These are phyloP conservation scores for Brienomyrus longianalis DNA, from an alignment of 2,113 vertebrate genomes.

Conservation along the genomic window DNA sequence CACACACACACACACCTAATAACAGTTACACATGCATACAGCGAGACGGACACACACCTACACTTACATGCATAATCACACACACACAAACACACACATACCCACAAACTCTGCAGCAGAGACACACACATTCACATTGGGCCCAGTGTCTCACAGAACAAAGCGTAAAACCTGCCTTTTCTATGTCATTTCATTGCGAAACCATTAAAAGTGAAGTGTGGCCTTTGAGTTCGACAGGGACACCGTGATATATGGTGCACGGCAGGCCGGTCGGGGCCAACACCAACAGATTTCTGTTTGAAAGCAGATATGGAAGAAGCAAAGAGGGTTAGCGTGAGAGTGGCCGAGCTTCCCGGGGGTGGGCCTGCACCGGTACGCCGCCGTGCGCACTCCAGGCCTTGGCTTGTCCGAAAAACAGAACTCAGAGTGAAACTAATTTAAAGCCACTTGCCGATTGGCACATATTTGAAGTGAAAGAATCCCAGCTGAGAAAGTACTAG, in stretches of 20 bases:
- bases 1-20: too few species aligned
- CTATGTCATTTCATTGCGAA: conserved; percentile 54
- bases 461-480: neutral
- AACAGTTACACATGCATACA: too few species aligned
- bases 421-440: neutral
- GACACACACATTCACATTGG: neutral
- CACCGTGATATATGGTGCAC: conserved; percentile 46
- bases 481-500: neutral
- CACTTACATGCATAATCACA: neutral
- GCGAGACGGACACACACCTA: neutral
- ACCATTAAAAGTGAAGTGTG: conserved; percentile 49
- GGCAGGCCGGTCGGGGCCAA: conserved; percentile 40
- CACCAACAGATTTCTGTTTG: conserved; percentile 49
- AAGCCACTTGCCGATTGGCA: neutral
- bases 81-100: neutral
- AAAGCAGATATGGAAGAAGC: conserved; percentile 48
- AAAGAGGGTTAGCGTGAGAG: conserved; percentile 42
- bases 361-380: neutral
- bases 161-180: conserved; percentile 31
- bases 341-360: conserved; percentile 8
- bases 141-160: conserved; percentile 6
- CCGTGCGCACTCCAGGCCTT: neutral
- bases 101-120: neutral
- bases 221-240: conserved; percentile 50
- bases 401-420: neutral